A percentile compares a stretch with the other conserved stretches of the same genome.
These are phyloP conservation scores for Epinephelus fuscoguttatus DNA, from an alignment of 2,113 vertebrate species.

Conservation along the genomic window DNA sequence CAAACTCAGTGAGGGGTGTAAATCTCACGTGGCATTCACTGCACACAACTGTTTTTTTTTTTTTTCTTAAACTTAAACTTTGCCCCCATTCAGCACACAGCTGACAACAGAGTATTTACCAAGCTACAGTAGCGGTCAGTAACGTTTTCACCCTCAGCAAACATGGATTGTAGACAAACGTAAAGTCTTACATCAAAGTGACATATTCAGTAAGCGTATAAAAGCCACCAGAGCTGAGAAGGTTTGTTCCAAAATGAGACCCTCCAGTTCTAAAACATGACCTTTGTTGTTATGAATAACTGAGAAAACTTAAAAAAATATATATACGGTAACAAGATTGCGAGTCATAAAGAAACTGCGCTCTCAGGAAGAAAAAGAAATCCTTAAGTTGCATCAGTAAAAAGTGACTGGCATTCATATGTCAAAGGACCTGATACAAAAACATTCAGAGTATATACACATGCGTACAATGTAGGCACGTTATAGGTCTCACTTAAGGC, in stretches of 20 bases:
- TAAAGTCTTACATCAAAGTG: background rate
- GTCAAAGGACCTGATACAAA: background rate
- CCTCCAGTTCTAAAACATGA: background rate
- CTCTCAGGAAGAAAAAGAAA: background rate
- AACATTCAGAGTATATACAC: background rate
- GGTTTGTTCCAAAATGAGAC: background rate
- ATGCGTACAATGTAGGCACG: background rate
- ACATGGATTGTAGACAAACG: background rate
- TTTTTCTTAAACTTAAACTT: background rate
- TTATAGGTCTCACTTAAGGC: background rate
- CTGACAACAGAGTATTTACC: background rate
- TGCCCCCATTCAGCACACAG: background rate
- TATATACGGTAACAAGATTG: no score
- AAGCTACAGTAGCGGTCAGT: background rate
- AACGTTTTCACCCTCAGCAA: background rate
- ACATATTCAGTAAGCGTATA: background rate
- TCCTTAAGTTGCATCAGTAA: background rate
- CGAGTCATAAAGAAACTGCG: background rate
- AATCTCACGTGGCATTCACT: slow-evolving; percentile 1
- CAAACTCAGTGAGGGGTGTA: no score
- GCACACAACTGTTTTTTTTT: background rate
- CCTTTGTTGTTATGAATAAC: background rate
- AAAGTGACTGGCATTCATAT: background rate
- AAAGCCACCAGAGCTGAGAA: background rate
- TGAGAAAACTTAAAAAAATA: background rate